These are phyloP conservation scores for Pluvianellus socialis DNA, from an alignment of 2,113 vertebrate genomes.

Conservation along the genomic window DNA sequence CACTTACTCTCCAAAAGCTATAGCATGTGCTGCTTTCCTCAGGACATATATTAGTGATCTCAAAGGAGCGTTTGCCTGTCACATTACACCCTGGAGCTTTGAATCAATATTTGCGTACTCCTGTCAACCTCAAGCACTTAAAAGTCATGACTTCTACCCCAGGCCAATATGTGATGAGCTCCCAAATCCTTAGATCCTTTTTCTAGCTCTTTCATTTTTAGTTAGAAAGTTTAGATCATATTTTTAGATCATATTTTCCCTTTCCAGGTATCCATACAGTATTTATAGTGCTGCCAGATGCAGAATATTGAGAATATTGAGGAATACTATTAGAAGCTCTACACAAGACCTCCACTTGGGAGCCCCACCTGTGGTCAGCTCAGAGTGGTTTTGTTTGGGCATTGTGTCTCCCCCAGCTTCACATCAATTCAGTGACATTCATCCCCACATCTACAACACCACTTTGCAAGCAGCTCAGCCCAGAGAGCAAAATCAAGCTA, in stretches of 20 bases:
- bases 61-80: background rate
- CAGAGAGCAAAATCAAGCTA: background rate
- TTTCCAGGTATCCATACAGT: background rate
- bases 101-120: constrained; percentile 8
- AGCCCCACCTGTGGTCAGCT: background rate
- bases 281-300: background rate
- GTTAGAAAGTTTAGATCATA: background rate
- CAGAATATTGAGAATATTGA: background rate
- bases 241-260: background rate
- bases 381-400: background rate
- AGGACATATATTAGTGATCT: background rate
- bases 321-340: background rate
- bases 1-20: background rate
- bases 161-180: background rate
- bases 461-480: background rate
- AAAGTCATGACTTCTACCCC: background rate
- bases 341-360: background rate
- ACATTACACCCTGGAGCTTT: background rate
- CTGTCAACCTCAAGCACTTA: background rate
- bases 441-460: background rate
- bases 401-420: background rate
- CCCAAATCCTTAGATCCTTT: background rate
- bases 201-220: background rate
- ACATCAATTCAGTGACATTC: background rate
- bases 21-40: background rate